Conservation (phyloP, 2,888 invertebrate species). For the Siphonodentalium dalli region DNA sequence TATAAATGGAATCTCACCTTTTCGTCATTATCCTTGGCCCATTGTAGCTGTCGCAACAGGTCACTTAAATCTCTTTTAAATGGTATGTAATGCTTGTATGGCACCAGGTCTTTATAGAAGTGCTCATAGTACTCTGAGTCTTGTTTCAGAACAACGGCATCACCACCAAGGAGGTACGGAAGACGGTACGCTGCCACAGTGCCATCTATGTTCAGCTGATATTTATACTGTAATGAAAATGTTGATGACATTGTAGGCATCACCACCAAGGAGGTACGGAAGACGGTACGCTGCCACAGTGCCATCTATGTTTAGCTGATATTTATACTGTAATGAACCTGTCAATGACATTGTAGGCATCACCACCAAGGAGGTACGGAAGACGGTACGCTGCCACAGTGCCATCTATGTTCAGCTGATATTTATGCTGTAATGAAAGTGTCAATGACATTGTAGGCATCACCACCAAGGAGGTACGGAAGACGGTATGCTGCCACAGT, state of each 20-base stretch:
- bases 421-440: slow-evolving; percentile 83
- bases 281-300: slow-evolving; percentile 95
- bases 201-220: slow-evolving; percentile 92
- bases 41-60: slow-evolving; percentile 75
- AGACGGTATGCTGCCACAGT: slow-evolving; percentile 95
- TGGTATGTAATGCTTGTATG: slow-evolving; percentile 84
- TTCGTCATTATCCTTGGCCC: slow-evolving; percentile 61
- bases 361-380: slow-evolving; percentile 88
- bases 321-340: slow-evolving; percentile 92
- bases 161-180: slow-evolving; percentile 88
- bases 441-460: too few species aligned
- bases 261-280: slow-evolving; percentile 88
- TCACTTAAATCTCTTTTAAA: slow-evolving; percentile 81
- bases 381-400: slow-evolving; percentile 95
- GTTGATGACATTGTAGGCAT: too few species aligned
- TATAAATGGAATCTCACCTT: slow-evolving; percentile 54
- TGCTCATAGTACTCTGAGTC: slow-evolving; percentile 93
- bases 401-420: slow-evolving; percentile 92
- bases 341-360: too few species aligned
- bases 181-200: slow-evolving; percentile 95
- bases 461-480: slow-evolving; percentile 88
- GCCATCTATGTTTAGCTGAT: slow-evolving; percentile 92
- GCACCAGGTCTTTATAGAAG: slow-evolving; percentile 81
- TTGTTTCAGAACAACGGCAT: slow-evolving; percentile 88
- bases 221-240: slow-evolving; percentile 81